These are phyloP conservation scores for Melinaea menophilus DNA, from an alignment of 2,888 invertebrate genomes.

Conservation along the genomic window DNA sequence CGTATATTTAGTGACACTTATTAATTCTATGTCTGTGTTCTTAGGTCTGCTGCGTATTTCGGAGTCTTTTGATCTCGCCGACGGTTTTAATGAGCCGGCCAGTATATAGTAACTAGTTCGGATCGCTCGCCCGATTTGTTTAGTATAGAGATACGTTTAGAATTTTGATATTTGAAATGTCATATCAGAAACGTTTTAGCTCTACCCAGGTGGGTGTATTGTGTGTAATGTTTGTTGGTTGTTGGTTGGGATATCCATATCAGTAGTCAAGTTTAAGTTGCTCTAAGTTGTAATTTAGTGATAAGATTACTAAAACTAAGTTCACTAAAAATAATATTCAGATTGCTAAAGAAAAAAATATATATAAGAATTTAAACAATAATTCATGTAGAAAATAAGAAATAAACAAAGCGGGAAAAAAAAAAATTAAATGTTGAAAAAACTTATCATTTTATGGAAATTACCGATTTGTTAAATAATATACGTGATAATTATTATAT, in stretches of 20 bases:
- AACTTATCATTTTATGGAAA: too few relatives aligned
- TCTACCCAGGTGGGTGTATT: neutral
- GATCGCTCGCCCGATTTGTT: constrained; percentile 66
- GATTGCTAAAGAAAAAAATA: too few relatives aligned
- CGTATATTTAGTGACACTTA: constrained; percentile 23
- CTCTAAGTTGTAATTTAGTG: neutral
- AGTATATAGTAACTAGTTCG: constrained; percentile 68
- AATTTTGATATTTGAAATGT: constrained; percentile 17
- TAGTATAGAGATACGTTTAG: constrained; percentile 34
- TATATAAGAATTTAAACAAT: too few relatives aligned
- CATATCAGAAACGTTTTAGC: constrained; percentile 1
- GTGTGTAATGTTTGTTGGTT: too few relatives aligned
- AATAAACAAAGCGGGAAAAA: too few relatives aligned
- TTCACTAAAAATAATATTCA: too few relatives aligned
- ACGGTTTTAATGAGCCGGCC: constrained; percentile 72
- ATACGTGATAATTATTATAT: too few relatives aligned
- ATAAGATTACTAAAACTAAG: too few relatives aligned
- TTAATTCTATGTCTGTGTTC: constrained; percentile 45
- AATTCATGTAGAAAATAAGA: too few relatives aligned
- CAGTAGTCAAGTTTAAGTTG: neutral
- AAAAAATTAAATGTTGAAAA: too few relatives aligned
- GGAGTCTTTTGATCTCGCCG: constrained; percentile 82
- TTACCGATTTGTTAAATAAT: too few relatives aligned
- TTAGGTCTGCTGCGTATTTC: constrained; percentile 69
- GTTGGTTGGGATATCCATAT: neutral